phyloP scores from a whole-genome alignment of 2,888 invertebrate genomes.

The Eupithecia subfuscata region DNA sequence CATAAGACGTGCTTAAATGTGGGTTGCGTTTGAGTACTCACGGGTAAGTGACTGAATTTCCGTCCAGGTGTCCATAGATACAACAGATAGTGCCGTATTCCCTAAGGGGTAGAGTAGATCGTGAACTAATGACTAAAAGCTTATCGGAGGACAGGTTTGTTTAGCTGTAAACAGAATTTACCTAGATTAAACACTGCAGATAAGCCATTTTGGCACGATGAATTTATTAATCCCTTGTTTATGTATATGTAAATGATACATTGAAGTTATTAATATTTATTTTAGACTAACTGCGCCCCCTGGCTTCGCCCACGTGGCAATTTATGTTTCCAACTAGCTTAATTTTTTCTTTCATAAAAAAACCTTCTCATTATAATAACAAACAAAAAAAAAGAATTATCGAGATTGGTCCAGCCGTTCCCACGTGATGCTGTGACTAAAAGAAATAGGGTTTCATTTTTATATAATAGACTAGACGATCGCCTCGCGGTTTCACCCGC shows the following conservation, averaged over 20 bases:
- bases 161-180: conserved; percentile 9
- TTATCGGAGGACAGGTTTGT: conserved; percentile 16
- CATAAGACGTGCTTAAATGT: too few species aligned
- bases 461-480: too few species aligned
- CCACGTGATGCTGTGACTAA: too few species aligned
- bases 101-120: conserved; percentile 21
- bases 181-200: not conserved
- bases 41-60: not conserved
- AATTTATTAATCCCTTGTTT: not conserved
- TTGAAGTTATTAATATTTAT: not conserved
- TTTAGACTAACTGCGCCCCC: not conserved
- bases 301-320: too few species aligned
- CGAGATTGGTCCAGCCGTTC: too few species aligned
- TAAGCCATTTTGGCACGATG: not conserved
- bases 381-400: too few species aligned
- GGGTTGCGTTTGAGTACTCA: too few species aligned
- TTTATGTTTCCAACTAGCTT: too few species aligned
- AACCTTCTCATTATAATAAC: too few species aligned
- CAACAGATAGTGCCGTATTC: conserved; percentile 26
- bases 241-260: not conserved
- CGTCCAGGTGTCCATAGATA: not conserved
- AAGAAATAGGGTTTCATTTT: too few species aligned
- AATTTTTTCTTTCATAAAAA: too few species aligned
- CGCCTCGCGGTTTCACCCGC: too few species aligned
- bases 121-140: conserved; percentile 31